These are phyloP conservation scores for Stichopus horrens DNA, from an alignment of 53 echinoderm and acorn worm genomes.

Conservation along the genomic window DNA sequence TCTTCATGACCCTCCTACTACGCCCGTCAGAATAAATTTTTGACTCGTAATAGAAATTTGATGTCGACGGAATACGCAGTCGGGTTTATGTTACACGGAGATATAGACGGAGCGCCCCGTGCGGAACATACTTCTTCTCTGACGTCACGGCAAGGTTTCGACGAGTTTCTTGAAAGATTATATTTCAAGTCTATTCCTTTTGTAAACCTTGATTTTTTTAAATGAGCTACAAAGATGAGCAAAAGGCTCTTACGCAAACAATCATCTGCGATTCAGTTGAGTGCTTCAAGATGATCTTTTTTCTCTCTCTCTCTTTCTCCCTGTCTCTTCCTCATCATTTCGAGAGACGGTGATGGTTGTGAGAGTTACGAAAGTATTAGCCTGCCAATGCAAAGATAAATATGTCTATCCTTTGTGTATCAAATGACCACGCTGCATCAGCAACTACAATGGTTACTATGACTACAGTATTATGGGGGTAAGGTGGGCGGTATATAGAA, in stretches of 20 bases:
- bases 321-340: too few species aligned
- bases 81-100: constrained; percentile 2
- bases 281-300: too few species aligned
- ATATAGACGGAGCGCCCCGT: background rate
- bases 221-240: background rate
- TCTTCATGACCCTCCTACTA: background rate
- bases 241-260: background rate
- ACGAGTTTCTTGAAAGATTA: background rate
- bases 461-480: too few species aligned
- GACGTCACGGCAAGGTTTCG: constrained; percentile 23
- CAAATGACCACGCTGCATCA: too few species aligned
- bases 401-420: too few species aligned
- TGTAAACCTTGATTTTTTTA: background rate
- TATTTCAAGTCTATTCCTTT: background rate
- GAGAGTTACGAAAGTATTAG: too few species aligned
- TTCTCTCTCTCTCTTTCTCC: too few species aligned
- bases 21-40: background rate
- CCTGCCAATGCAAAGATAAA: too few species aligned
- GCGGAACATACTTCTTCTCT: constrained; percentile 8
- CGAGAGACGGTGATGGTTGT: too few species aligned
- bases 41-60: constrained; percentile 26
- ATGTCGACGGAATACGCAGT: constrained; percentile 5
- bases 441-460: too few species aligned
- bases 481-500: too few species aligned
- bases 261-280: too few species aligned